Conservation (phyloP, 1,140 invertebrate species). For the Aricia agestis region DNA sequence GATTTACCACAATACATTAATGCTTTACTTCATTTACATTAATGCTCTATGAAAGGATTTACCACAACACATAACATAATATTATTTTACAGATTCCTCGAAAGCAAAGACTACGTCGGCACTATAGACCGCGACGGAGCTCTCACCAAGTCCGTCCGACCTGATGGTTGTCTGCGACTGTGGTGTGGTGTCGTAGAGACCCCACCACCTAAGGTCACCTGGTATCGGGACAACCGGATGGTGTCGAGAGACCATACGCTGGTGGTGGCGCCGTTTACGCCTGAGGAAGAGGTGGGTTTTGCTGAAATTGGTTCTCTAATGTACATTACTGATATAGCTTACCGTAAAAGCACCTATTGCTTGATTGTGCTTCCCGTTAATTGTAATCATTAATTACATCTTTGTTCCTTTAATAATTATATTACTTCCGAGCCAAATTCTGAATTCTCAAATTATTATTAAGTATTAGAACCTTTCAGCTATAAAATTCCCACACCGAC, state of each 20-base stretch:
- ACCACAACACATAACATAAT: no score
- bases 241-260: conserved; percentile 39
- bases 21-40: no score
- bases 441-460: background rate
- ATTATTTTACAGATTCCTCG: conserved; percentile 47
- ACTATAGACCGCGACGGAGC: conserved; percentile 43
- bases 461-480: no score
- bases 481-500: no score
- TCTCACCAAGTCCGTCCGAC: conserved; percentile 43
- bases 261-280: conserved; percentile 46
- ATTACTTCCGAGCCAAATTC: no score
- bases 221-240: conserved; percentile 70
- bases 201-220: conserved; percentile 78
- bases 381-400: no score
- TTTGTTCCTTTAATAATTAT: no score
- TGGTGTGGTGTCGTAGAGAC: conserved; percentile 81
- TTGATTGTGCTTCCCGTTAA: no score
- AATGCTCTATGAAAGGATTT: no score
- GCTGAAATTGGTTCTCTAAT: background rate
- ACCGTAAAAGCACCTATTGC: no score
- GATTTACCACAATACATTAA: no score
- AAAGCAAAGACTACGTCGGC: conserved; percentile 58
- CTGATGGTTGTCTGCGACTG: conserved; percentile 51
- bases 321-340: background rate
- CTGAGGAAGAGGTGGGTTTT: conserved; percentile 50